A percentile compares a stretch with the other conserved stretches of the same genome.
Evolutionary conservation across 2,888 invertebrate species (phyloP).

Genomic region (Macaria liturata): DNA sequence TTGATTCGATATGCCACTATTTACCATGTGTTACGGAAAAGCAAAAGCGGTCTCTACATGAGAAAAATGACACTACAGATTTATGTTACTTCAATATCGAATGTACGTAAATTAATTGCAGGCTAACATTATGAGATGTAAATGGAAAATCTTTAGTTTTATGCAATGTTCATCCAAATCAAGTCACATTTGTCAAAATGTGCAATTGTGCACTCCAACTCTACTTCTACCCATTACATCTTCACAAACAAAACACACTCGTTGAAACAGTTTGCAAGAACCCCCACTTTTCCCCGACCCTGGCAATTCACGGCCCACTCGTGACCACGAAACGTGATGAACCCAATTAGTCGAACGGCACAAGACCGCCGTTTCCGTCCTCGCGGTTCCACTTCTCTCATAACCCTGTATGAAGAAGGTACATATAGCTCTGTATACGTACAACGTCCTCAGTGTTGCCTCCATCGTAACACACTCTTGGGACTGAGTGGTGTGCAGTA

Average conservation of each 20-base stretch:
- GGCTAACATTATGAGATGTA: too few species aligned
- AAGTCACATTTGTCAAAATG: too few species aligned
- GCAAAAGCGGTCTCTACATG: too few species aligned
- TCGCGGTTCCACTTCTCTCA: conserved; percentile 7
- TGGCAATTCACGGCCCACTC: conserved; percentile 12
- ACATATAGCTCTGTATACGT: neutral
- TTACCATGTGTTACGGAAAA: too few species aligned
- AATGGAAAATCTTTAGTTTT: too few species aligned
- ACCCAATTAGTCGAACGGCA: conserved; percentile 24
- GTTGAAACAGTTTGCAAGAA: neutral
- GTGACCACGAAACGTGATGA: conserved; percentile 23
- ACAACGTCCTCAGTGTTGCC: conserved; percentile 4
- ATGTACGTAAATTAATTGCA: too few species aligned
- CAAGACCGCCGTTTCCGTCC: conserved; percentile 16
- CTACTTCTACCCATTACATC: neutral
- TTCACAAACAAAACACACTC: neutral
- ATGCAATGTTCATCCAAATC: too few species aligned
- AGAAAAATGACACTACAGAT: too few species aligned
- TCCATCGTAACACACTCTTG: conserved; percentile 9
- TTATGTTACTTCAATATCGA: too few species aligned
- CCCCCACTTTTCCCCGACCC: neutral
- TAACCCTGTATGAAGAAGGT: too few species aligned
- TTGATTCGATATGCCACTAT: neutral
- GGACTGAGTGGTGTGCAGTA: conserved; percentile 6
- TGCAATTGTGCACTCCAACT: too few species aligned